Percentiles rank a stretch among this genome's conserved stretches.
These are phyloP conservation scores for Pseudomyrmex pallidus DNA, from an alignment of 1,140 invertebrate species.

Conservation along the genomic window DNA sequence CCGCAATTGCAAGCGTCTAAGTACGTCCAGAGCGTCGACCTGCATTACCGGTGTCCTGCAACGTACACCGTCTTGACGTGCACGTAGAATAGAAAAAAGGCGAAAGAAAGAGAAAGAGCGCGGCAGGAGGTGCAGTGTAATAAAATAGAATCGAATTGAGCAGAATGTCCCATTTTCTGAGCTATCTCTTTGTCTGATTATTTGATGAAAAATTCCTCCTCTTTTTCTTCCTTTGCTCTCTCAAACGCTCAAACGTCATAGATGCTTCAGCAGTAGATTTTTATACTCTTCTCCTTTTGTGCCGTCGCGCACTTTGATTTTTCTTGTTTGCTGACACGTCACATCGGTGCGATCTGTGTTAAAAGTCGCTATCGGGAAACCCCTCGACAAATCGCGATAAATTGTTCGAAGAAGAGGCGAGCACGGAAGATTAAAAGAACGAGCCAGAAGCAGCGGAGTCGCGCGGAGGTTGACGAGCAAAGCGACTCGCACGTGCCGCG, in stretches of 20 bases:
- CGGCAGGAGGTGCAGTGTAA: conserved; percentile 14
- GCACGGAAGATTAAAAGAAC: conserved; percentile 20
- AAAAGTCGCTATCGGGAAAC: neutral
- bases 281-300: neutral
- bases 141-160: conserved; percentile 47
- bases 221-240: too few relatives aligned
- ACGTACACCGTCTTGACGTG: neutral
- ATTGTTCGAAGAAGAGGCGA: conserved; percentile 25
- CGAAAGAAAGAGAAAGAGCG: neutral
- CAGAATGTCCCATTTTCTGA: conserved; percentile 36
- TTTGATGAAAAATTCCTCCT: conserved; percentile 26
- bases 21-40: conserved; percentile 7
- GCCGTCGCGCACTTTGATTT: neutral
- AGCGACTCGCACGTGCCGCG: conserved; percentile 8
- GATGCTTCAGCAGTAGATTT: neutral
- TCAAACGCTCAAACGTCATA: neutral
- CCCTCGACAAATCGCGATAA: conserved; percentile 60
- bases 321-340: neutral
- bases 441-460: neutral
- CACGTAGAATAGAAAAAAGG: neutral
- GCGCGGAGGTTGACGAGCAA: conserved; percentile 13
- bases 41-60: conserved; percentile 17
- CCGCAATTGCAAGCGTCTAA: conserved; percentile 24
- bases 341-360: neutral
- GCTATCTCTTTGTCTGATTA: conserved; percentile 37